Evolutionary conservation across 2,888 invertebrate species (phyloP), one percentile per base, ranked within the genome.

Genomic region (Tipula confusa): DNA sequence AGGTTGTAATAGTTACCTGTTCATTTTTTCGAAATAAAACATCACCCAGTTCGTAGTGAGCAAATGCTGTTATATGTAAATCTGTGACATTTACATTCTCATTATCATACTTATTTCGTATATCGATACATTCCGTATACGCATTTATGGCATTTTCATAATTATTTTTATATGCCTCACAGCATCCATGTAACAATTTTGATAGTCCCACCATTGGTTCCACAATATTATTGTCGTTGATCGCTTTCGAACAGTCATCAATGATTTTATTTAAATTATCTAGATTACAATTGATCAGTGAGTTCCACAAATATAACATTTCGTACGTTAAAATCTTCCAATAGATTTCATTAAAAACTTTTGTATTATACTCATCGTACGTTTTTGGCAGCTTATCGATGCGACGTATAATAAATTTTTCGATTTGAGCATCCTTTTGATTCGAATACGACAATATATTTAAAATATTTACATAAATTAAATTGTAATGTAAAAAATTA

Each of bases 271-370:
- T 85, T 15, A 91, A 86, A 24, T 89, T 87, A 38, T 89, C 88
- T 0, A 84, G 83, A 48, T 87, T 91, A 88, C 91, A 93, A 85
- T 91, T 92, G 29, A 93, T 91, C 85, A 94, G 87, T 11, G 93
- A 92, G 86, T 93, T 93, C 94, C 94, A 94, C 82, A 94, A 88
- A 86, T 93, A 94, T 38, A 94, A 89, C 87, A 94, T 89, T 88
- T 94, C 94, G 86, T 92, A 92, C 24, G 92, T 90, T 82, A 93
- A 89, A 84, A 94, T 87, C 85, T 91, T 91, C 88, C 92, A 93
- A 87, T 91, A 91, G 5, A 87, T 84, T 3, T 85, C 48, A n/a
- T 86, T 85, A 36, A 87, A 86, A 36, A 85, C 85, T 15, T 86
- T 85, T 5, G 87, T 84, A 4, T 85, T 84, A n/a, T 87, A 86